These are phyloP conservation scores for Ephydatia muelleri DNA, from an alignment of 37 sponge, comb jelly and placozoan genomes.

Conservation along the genomic window DNA sequence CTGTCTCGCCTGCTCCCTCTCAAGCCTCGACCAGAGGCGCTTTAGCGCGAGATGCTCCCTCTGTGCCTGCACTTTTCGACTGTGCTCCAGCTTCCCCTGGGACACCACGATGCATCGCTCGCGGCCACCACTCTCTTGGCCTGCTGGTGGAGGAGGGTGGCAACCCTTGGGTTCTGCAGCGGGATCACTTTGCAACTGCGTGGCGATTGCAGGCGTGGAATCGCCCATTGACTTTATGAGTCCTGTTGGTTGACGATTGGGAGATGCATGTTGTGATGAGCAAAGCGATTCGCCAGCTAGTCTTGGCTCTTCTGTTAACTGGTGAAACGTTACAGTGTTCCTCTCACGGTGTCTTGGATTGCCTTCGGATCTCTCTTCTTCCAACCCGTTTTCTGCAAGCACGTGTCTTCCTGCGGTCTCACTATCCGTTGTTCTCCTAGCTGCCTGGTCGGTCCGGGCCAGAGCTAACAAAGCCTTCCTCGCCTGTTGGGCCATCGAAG, in stretches of 20 bases:
- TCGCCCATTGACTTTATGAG: not conserved
- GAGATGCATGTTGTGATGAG: not conserved
- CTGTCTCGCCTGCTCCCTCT: constrained; percentile 58
- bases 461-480: not conserved
- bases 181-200: not conserved
- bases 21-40: constrained; percentile 56
- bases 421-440: not conserved
- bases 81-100: constrained; percentile 37
- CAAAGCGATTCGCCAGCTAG: not conserved
- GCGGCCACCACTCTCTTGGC: not conserved
- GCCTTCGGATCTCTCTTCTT: not conserved
- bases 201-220: not conserved
- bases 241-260: not conserved
- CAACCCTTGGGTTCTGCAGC: not conserved
- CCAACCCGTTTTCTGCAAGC: not conserved
- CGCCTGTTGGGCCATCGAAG: not conserved
- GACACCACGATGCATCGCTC: not conserved
- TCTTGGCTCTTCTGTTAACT: not conserved
- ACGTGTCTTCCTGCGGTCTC: not conserved
- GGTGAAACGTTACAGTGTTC: not conserved
- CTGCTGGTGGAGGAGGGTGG: not conserved
- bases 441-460: not conserved
- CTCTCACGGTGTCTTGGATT: not conserved
- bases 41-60: constrained; percentile 39
- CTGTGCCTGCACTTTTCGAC: constrained; percentile 20